These are phyloP conservation scores for Polia nebulosa DNA, from an alignment of 2,888 invertebrate genomes.

Conservation along the genomic window DNA sequence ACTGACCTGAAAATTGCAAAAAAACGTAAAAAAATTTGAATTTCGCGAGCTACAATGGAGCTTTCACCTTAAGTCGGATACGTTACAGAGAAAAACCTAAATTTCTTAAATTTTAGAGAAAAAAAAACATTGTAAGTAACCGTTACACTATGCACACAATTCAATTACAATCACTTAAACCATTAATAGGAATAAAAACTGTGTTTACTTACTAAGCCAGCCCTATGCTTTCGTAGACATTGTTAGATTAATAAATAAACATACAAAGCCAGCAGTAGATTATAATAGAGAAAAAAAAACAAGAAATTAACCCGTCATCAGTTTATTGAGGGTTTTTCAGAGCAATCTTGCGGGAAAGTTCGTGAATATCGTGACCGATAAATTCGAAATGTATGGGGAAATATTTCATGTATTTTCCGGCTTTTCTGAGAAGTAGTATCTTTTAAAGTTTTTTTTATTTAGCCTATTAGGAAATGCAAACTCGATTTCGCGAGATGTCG, in stretches of 20 bases:
- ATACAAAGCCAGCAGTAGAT: background rate
- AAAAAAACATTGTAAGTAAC: too few relatives aligned
- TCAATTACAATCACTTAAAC: conserved; percentile 39
- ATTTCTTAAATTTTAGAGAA: too few relatives aligned
- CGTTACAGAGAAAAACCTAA: too few relatives aligned
- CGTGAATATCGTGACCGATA: too few relatives aligned
- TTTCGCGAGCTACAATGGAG: too few relatives aligned
- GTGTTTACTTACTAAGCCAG: conserved; percentile 12
- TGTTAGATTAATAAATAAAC: background rate
- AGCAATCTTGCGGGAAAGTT: background rate
- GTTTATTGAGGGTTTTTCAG: background rate
- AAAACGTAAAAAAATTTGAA: too few relatives aligned
- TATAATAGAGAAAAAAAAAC: conserved; percentile 4
- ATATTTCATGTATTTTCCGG: background rate
- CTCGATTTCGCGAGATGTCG: too few relatives aligned
- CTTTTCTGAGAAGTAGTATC: background rate
- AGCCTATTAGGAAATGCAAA: too few relatives aligned
- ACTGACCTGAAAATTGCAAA: too few relatives aligned
- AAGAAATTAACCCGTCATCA: background rate
- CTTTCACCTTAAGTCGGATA: too few relatives aligned
- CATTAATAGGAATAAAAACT: conserved; percentile 19
- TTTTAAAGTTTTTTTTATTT: too few relatives aligned
- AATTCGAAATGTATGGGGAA: background rate
- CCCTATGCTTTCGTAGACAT: background rate
- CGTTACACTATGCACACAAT: conserved; percentile 30